Evolutionary conservation across 2,113 vertebrate genomes (phyloP), one percentile per base, ranked within the genome.

Genomic region (Varanus salvator): DNA sequence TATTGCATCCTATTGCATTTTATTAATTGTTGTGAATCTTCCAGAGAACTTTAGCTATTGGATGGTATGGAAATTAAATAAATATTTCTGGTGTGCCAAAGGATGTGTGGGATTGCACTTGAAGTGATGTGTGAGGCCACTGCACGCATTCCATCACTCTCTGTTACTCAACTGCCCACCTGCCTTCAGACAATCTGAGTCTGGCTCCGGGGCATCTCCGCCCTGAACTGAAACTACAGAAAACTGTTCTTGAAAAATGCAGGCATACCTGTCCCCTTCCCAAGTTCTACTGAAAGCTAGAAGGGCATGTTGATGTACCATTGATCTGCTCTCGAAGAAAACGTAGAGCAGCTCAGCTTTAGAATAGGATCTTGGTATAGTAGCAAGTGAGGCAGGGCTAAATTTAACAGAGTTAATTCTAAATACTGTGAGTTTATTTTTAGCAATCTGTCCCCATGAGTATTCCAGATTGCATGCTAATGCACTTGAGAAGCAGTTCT

Each of bases 341-440:
- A 93, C 92, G 64, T 44, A 86, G 83, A 29, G 34, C 48, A 84
- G 84, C 84, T 72, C 50, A 87, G 85, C 87, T 52, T 54, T 78
- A 68, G 89, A 92, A 91, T 89, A 87, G 80, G 89, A 85, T 80
- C 84, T 0, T 88, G 31, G 29, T 29, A 23, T 29, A 80, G 80
- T 71, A 91, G 72, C 31, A 72, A 68, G 38, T 87, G 82, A 87
- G 80, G 90, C 80, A 38, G 19, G 27, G 19, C 78, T 78, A 90
- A 91, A 93, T 66, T 57, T 85, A 91, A 81, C 0, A 0, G 91
- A 74, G 23, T 0, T 89, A 74, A 81, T 90, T 74, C 14, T 90
- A 23, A 4, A 29, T 82, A 50, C 78, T 78, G 7, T 7, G 23
- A 85, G 54, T 92, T 89, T 89, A 84, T 80, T 93, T 92, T 75